Evolutionary conservation across 2,888 invertebrate species (phyloP), one percentile per base, ranked within the genome.

Genomic region (Leptopilina syphax): DNA sequence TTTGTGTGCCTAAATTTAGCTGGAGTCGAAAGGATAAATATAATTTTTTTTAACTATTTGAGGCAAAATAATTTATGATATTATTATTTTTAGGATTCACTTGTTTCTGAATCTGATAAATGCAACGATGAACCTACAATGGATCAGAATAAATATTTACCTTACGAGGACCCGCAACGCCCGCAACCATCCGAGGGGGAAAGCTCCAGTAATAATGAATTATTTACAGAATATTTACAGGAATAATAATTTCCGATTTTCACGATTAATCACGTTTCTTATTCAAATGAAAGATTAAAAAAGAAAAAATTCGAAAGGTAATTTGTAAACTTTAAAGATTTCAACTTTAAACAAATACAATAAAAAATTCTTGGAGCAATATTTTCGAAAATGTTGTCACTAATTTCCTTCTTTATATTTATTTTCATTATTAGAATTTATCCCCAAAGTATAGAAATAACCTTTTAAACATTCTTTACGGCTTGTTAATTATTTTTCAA

Each of bases 81-180:
- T 60, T 60, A 24, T 63, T 24, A 63, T 65, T 13, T 41, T 57
- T 57, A 73, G 73, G 73, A 73, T 24, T 54, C 54, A 3, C 34
- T 73, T 57, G 73, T 27, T 9, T 86, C 89, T 8, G 13, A 87
- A 13, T 76, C 84, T n/a, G 87, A 87, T 44, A 86, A 85, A 66
- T 87, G 88, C 82, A 50, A 50, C 50, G 85, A 84, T n/a, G 86
- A 88, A 1, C 47, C 67, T n/a, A 80, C 79, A 79, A 27, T 70
- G 4, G 85, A 83, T 54, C 78, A 77, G 47, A 84, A 87, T 50
- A 83, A 84, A 13, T 88, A 86, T 78, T 79, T 86, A 7, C 79
- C 85, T 70, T 81, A 84, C 65, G 79, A 82, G 10, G 81, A 83
- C 34, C 76, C 10, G 1, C 86, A 88, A 18, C 34, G 3, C 27